Evolutionary conservation across 2,113 vertebrate genomes (phyloP), one percentile per base, ranked within the genome.

Genomic region (Hassar affinis): DNA sequence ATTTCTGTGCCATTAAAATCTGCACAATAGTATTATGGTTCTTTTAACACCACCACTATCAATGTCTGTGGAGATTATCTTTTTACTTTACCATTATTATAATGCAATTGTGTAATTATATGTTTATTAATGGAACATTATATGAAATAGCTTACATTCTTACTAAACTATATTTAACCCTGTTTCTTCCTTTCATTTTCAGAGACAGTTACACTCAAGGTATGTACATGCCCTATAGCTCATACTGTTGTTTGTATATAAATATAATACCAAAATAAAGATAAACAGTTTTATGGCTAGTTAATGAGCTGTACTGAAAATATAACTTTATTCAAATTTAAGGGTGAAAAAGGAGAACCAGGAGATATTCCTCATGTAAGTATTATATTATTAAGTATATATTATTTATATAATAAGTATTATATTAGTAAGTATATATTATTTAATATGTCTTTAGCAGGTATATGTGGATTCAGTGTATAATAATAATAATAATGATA

Each of bases 271-370:
- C 17, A 15, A 56, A 38, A 77, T 12, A 35, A 56, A 35, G 35
- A 35, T 5, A 25, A 35, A 54, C 25, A 38, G 3, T 30, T 38
- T 42, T n/a, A 5, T 49, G 27, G 30, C 35, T 38, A 25, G 0
- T 38, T 35, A n/a, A 51, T 76, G 5, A 2, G 3, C 18, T 74
- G 42, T 15, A 49, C 15, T 72, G 27, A 74, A 74, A 49, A 82
- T 59, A 30, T 30, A 75, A 74, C 35, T 49, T 42, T 25, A n/a
- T 35, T 62, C 12, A n/a, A 18, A 79, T 78, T 84, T 78, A 47
- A 99, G 98, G 98, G 98, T 57, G 93, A 98, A 90, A 99, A 99
- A 93, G 98, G 98, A 82, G 98, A 99, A 89, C 98, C 98, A 79
- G 98, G 98, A 87, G 90, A 97, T 88, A 96, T 99, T 54, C 98